Evolutionary conservation across 2,797 vertebrate species (phyloP).

Genomic region (Megaceryle alcyon): DNA sequence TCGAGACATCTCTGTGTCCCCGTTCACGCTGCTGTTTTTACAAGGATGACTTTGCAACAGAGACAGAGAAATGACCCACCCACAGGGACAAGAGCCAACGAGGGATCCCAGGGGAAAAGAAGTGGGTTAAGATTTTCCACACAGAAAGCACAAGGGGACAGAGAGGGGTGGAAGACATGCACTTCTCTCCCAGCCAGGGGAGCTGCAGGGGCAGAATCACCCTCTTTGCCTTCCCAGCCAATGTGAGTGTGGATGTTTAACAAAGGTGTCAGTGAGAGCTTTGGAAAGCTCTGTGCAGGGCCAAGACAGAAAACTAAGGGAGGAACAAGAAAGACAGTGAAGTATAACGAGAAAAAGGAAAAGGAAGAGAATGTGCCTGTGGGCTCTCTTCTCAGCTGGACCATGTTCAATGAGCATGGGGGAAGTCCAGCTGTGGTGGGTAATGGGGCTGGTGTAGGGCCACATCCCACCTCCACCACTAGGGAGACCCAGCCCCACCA

Average conservation of each 20-base stretch:
- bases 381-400: not conserved
- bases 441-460: not conserved
- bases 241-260: not conserved
- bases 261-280: not conserved
- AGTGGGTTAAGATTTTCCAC: conserved; percentile 17
- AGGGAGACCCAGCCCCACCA: not conserved
- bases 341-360: not conserved
- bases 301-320: not conserved
- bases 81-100: not conserved
- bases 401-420: fast-evolving
- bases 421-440: fast-evolving
- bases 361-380: not conserved
- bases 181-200: not conserved
- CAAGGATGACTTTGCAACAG: not conserved
- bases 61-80: conserved; percentile 14
- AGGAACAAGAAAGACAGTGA: not conserved
- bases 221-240: not conserved
- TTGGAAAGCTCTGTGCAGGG: not conserved
- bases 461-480: not conserved
- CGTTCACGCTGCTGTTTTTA: not conserved
- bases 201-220: not conserved
- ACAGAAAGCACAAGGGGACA: not conserved
- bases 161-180: conserved; percentile 1
- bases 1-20: not conserved
- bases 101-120: not conserved